Base-by-base conservation (phyloP, 2,797 vertebrate genomes). In the Neosilurus mollespiculum region DNA sequence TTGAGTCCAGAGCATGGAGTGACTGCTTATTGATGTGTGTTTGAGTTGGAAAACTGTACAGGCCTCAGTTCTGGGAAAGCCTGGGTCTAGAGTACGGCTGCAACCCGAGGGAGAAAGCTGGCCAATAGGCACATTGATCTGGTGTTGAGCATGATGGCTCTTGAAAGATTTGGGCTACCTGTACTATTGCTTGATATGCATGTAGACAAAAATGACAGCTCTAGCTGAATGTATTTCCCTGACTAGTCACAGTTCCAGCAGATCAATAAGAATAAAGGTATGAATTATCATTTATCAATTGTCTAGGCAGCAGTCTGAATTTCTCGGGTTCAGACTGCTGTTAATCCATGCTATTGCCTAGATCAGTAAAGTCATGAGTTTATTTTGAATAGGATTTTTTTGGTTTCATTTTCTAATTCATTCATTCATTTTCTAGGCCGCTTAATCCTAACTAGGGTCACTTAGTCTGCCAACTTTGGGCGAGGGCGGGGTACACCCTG, bases 1-100 rank as follows among this genome's bases (percentile, higher is more conserved):
- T 92, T 92, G 71, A 91, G 91, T 91, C 91, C 91, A 91, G 90
- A 90, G 89, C 89, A 91, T 93, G 91, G 92, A 92, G 91, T 82
- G 85, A 86, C 81, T 86, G 72, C 64, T 85, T 87, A 89, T 83
- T 86, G 88, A 88, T 87, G 81, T 87, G 80, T 86, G 87, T 86
- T 88, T 87, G 79, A 73, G 65, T 87, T 84, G 84, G 87, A 88
- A 61, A 62, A 34, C 16, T 66, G 20, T 56, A 90, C 87, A 90
- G 88, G 87, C 90, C 86, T 88, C 89, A 88, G 91, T 93, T 90
- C 89, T 86, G 75, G 58, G 58, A 77, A 77, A 77, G 90, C 91
- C 87, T 62, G 73, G 87, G 90, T 89, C 89, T 91, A 91, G 88
- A 85, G 83, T 90, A 79, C 86, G 90, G 90, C 89, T 92, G 90